Conservation (phyloP, 2,113 vertebrate genomes). For the Halcyon senegalensis region DNA sequence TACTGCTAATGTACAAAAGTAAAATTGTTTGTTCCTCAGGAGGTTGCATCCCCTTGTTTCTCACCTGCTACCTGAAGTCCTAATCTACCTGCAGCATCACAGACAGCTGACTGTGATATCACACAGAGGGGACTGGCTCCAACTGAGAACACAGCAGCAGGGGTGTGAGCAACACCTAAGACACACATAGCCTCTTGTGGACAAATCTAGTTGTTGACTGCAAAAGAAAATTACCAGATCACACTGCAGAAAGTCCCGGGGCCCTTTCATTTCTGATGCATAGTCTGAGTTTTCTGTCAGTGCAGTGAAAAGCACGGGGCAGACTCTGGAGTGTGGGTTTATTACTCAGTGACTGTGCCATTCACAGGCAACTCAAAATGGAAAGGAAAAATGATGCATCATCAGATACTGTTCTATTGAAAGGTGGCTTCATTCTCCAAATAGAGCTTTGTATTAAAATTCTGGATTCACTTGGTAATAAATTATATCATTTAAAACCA, state of each 20-base stretch:
- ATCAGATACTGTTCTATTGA: background rate
- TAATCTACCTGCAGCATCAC: background rate
- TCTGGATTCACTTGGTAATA: background rate
- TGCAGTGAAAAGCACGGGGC: background rate
- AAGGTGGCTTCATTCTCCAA: background rate
- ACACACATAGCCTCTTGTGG: background rate
- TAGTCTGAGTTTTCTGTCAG: background rate
- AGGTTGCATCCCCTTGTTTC: background rate
- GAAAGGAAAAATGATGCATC: background rate
- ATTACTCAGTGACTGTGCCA: background rate
- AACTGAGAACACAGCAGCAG: background rate
- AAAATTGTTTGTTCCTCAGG: background rate
- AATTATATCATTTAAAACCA: background rate
- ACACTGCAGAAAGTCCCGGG: background rate
- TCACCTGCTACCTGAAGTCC: background rate
- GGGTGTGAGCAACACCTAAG: background rate
- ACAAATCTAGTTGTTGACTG: fast-evolving
- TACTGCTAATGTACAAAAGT: background rate
- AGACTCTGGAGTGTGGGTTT: background rate
- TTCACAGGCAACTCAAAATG: background rate
- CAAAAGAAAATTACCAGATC: background rate
- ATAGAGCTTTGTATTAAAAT: background rate
- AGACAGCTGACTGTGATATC: background rate
- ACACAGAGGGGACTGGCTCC: background rate
- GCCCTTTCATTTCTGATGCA: background rate